Conservation (phyloP, 2,888 invertebrate genomes). For the Caenorhabditis panamensis region DNA sequence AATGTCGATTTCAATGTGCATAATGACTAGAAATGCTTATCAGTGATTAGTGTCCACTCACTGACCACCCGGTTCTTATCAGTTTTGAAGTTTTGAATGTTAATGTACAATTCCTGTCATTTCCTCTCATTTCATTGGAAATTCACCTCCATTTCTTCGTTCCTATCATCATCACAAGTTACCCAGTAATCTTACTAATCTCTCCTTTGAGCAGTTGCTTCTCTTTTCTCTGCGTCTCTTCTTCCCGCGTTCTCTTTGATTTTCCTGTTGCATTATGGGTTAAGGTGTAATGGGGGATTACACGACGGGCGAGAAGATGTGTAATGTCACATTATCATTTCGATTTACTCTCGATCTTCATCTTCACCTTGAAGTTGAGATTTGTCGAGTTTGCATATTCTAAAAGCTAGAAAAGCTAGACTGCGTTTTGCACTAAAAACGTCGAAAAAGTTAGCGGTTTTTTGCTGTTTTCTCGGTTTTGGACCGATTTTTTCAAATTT, state of each 20-base stretch:
- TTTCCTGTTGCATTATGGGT: constrained; percentile 27
- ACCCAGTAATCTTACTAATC: not conserved
- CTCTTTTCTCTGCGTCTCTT: constrained; percentile 14
- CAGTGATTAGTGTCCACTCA: not conserved
- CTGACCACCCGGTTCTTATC: not conserved
- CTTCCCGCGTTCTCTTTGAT: not conserved
- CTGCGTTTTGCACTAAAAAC: too few species aligned
- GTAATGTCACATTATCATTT: constrained; percentile 31
- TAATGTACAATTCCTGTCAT: not conserved
- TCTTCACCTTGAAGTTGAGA: not conserved
- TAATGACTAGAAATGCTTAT: not conserved
- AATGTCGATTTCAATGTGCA: not conserved
- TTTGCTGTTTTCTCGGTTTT: too few species aligned
- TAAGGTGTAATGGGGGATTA: not conserved
- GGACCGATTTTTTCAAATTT: too few species aligned
- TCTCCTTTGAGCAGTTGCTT: not conserved
- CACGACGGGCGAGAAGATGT: not conserved
- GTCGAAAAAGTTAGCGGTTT: too few species aligned
- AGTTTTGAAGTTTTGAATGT: not conserved
- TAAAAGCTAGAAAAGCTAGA: not conserved
- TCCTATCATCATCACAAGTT: not conserved
- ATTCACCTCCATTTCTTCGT: too few species aligned
- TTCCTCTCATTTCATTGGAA: not conserved
- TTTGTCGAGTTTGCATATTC: not conserved
- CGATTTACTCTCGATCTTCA: not conserved